Conservation (phyloP, 1,140 invertebrate species). For the Polypedilum pembai region DNA sequence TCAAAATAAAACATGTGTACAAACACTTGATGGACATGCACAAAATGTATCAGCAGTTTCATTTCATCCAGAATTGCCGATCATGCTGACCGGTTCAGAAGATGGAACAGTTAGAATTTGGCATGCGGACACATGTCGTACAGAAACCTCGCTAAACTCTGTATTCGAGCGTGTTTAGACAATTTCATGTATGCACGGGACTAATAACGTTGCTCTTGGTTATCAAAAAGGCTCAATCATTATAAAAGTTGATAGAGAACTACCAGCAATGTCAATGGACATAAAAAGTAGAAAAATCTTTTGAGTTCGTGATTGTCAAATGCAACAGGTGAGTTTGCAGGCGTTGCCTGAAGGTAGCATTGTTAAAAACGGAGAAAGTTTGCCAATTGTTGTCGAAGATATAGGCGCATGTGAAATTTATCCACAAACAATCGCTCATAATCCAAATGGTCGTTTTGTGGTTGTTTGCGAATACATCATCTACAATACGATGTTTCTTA, state of each 20-base stretch:
- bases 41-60: constrained; percentile 89
- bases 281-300: constrained; percentile 95
- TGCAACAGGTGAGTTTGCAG: constrained; percentile 96
- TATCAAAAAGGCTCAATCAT: constrained; percentile 99
- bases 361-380: constrained; percentile 78
- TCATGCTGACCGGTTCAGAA: constrained; percentile 95
- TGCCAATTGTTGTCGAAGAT: constrained; percentile 92
- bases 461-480: constrained; percentile 99
- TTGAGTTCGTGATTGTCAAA: constrained; percentile 96
- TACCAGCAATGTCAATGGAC: constrained; percentile 99
- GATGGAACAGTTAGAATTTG: constrained; percentile 94
- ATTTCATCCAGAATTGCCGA: constrained; percentile 97
- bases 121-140: constrained; percentile 95
- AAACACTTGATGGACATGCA: constrained; percentile 93
- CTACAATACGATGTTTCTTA: constrained; percentile 97
- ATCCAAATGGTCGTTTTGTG: constrained; percentile 97
- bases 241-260: constrained; percentile 94
- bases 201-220: constrained; percentile 94
- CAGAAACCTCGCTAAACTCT: constrained; percentile 96
- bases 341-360: constrained; percentile 60
- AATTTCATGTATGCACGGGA: constrained; percentile 86
- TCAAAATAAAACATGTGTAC: constrained; percentile 98
- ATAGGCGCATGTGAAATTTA: constrained; percentile 99
- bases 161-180: constrained; percentile 97
- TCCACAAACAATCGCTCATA: constrained; percentile 96